Evolutionary conservation across 2,888 invertebrate species (phyloP).

Genomic region (Synanthedon formicaeformis): DNA sequence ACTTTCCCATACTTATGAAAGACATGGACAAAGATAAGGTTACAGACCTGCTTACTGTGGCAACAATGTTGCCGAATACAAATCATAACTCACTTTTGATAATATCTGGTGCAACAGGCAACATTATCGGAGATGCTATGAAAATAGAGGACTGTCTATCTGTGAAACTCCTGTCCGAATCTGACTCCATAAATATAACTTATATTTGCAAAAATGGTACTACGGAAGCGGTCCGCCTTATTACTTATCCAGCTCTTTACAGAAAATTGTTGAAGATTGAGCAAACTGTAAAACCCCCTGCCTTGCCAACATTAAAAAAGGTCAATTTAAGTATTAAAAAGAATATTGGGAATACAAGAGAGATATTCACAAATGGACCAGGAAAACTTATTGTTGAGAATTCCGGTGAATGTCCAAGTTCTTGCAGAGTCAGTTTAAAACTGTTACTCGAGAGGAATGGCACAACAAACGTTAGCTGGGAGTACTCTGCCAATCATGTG

Average conservation of each 20-base stretch:
- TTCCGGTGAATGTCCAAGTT: conserved; percentile 76
- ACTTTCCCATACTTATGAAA: conserved; percentile 78
- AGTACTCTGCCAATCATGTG: conserved; percentile 73
- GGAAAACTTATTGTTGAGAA: conserved; percentile 78
- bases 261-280: conserved; percentile 44
- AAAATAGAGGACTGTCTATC: conserved; percentile 70
- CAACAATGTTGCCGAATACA: conserved; percentile 58
- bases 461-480: conserved; percentile 68
- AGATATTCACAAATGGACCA: conserved; percentile 71
- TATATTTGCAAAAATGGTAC: conserved; percentile 72
- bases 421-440: conserved; percentile 74
- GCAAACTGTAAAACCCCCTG: conserved; percentile 24
- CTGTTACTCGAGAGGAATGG: conserved; percentile 69
- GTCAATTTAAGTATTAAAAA: conserved; percentile 68
- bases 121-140: conserved; percentile 74
- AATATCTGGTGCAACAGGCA: conserved; percentile 78
- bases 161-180: conserved; percentile 68
- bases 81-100: conserved; percentile 74
- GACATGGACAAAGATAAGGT: conserved; percentile 80
- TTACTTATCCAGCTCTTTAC: conserved; percentile 38
- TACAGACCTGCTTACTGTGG: conserved; percentile 75
- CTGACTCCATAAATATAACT: conserved; percentile 56
- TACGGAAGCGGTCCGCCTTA: conserved; percentile 63
- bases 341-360: conserved; percentile 67
- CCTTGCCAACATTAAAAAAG: conserved; percentile 52